Base-by-base conservation (phyloP, 2,113 vertebrate genomes). In the Porphyrio hochstetteri region DNA sequence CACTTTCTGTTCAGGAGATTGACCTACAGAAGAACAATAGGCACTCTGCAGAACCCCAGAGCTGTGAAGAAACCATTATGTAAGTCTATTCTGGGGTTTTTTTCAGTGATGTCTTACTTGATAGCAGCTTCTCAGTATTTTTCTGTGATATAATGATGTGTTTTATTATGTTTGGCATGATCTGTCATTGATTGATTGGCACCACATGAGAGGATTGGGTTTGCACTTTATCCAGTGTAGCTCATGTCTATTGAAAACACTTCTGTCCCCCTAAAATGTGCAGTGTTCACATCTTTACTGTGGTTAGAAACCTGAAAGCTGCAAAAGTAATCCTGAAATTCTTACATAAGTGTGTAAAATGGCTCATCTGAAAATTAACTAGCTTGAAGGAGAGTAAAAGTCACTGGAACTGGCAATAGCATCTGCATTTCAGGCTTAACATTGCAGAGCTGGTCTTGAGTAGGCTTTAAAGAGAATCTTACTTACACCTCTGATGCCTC, bases 11-110 rank as follows among this genome's bases (percentile, higher is more conserved):
- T 35, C 93, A 99, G 99, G 84, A 98, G 99, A 9, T 77, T 99
- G 86, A 98, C 87, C 82, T 99, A 99, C 97, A 97, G 99, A 93
- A 99, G 98, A 97, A 98, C 98, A 86, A 93, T 97, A 18, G 98
- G 98, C 46, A 98, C 98, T 16, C 91, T 98, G 61, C 98, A 98
- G 33, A 96, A 97, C n/a, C 95, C 98, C 18, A 95, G 95, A 72
- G 98, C 97, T 63, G 92, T 98, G 44, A 98, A 96, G 97, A 98
- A 97, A 78, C 97, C 98, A 0, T 86, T 97, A 36, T 99, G 99
- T 99, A 97, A 99, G 99, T 98, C 53, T 82, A 33, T 13, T 63
- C 46, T 67, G 36, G 42, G 17, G 8, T 48, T 50, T 91, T 67
- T 53, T 88, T 57, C 71, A 44, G 53, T 59, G 24, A 6, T 93